Conservation (phyloP, 1,140 invertebrate genomes). For the Drosophila athabasca region DNA sequence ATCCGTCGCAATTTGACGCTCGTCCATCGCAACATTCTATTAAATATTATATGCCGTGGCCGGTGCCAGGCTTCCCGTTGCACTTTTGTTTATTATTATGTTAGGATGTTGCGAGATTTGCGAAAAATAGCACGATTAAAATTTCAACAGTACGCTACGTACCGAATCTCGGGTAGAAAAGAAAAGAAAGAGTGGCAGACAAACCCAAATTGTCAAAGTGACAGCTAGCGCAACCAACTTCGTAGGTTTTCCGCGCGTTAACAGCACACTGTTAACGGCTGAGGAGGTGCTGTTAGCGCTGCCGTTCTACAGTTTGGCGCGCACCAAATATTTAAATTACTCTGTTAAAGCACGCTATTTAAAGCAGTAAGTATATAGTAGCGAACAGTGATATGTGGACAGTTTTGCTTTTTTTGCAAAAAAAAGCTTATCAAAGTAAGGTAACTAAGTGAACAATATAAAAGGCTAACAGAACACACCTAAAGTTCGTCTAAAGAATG, state of each 20-base stretch:
- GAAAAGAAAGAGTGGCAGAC: constrained; percentile 81
- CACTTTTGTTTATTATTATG: constrained; percentile 37
- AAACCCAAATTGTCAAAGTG: constrained; percentile 56
- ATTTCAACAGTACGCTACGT: constrained; percentile 67
- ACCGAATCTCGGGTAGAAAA: constrained; percentile 81
- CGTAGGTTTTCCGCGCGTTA: constrained; percentile 27
- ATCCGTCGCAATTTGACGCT: constrained; percentile 23
- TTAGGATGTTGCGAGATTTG: constrained; percentile 51
- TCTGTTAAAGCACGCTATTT: too few species aligned
- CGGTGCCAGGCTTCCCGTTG: not conserved
- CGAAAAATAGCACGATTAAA: constrained; percentile 63
- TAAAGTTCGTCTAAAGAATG: too few species aligned
- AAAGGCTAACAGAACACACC: too few species aligned
- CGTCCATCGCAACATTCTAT: constrained; percentile 16
- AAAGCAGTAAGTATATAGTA: too few species aligned
- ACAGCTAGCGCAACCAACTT: constrained; percentile 56
- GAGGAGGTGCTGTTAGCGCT: constrained; percentile 12
- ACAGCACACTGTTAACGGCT: constrained; percentile 9
- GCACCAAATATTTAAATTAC: too few species aligned
- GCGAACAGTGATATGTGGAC: too few species aligned
- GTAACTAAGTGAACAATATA: too few species aligned
- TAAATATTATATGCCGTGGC: constrained; percentile 43
- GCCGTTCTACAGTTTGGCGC: too few species aligned
- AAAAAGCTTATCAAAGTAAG: too few species aligned
- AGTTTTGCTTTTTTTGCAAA: too few species aligned